Base-by-base conservation (phyloP, 2,888 invertebrate species). In the Eulithis testata region DNA sequence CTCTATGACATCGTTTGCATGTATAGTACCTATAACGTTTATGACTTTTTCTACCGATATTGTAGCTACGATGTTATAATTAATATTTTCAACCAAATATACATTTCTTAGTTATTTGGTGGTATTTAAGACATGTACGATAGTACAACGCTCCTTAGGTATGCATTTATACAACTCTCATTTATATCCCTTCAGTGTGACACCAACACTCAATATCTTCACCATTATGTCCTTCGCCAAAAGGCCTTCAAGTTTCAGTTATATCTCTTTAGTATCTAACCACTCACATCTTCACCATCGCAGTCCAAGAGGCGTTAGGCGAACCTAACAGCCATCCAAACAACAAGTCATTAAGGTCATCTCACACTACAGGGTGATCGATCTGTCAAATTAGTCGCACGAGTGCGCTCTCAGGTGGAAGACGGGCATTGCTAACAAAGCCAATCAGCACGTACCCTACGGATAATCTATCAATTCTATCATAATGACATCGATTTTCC, bases 381-480 rank as follows among this genome's bases (percentile, higher is more conserved):
- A 93, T 91, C 91, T 88, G 87, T 93, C 91, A 93, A 91, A 90
- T 93, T 91, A 91, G 89, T 87, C 80, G 77, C 80, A 75, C 77
- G 77, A 88, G 88, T 85, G 78, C 77, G 79, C 83, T 83, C 87
- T 84, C 85, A 86, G 86, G 85, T 84, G 86, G 86, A 89, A 87
- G 87, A 87, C 83, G 86, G 74, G 81, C 83, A 78, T 76, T 69
- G 73, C 87, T 92, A 93, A 93, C 91, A 90, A 93, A 91, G 91
- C 91, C 89, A 93, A 93, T 91, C 90, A 88, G 83, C 82, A 85
- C 86, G 86, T 79, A 78, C 84, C 84, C 86, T 84, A 85, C 81
- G 81, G 88, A 91, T 91, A 89, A 91, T 90, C 91, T 90, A 89
- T 92, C 91, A 91, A 89, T 91, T 90, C 91, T 90, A 89, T 91